A percentile compares a stretch with the other conserved stretches of the same genome.
phyloP scores from a whole-genome alignment of 2,113 vertebrate genomes.

The Ramphastos sulfuratus region DNA sequence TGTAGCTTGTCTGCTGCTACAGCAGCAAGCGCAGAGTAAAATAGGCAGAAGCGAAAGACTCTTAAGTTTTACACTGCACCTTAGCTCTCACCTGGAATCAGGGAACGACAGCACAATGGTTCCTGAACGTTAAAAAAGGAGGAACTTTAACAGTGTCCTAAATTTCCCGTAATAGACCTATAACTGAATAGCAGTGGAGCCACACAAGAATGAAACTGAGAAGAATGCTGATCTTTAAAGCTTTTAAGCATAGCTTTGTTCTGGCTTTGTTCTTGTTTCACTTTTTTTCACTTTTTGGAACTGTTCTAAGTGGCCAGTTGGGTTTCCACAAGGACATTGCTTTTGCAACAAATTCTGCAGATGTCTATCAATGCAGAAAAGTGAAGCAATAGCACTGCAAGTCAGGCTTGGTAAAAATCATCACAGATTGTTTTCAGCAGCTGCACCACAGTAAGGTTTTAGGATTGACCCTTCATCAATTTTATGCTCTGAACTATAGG shows the following conservation, averaged over 20 bases:
- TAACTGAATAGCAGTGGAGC: not conserved
- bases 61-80: not conserved
- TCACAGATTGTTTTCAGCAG: not conserved
- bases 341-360: conserved; percentile 18
- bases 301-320: not conserved
- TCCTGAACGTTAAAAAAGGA: not conserved
- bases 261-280: not conserved
- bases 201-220: conserved; percentile 4
- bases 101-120: not conserved
- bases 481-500: not conserved
- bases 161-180: not conserved
- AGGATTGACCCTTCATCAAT: not conserved
- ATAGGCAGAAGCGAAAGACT: not conserved
- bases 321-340: not conserved
- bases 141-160: not conserved
- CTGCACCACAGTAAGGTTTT: not conserved
- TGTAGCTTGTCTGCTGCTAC: rapidly evolving
- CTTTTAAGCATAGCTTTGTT: not conserved
- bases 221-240: conserved; percentile 1
- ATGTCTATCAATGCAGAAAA: conserved; percentile 13
- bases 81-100: not conserved
- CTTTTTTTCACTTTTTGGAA: not conserved
- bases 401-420: not conserved
- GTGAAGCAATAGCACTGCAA: not conserved
- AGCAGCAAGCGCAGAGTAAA: rapidly evolving